Conservation (phyloP, 2,888 invertebrate genomes). For the Rotaria magnacalcarata region DNA sequence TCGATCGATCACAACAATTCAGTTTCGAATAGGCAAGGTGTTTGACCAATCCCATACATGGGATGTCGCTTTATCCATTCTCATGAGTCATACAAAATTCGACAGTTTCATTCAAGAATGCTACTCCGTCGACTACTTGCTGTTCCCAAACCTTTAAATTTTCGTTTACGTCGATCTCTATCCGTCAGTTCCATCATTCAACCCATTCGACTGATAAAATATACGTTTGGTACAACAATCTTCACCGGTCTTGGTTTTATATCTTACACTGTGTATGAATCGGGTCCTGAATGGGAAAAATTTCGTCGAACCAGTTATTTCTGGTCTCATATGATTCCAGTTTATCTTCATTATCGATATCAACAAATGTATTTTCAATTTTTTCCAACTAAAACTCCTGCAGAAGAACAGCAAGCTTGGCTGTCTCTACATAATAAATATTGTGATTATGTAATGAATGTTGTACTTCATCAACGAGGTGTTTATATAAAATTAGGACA, state of each 20-base stretch:
- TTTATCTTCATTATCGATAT: conserved; percentile 30
- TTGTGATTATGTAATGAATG: conserved; percentile 25
- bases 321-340: conserved; percentile 4
- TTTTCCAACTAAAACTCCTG: not conserved
- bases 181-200: not conserved
- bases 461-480: conserved; percentile 14
- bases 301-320: conserved; percentile 31
- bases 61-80: not conserved
- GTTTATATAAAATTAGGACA: conserved; percentile 37
- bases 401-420: not conserved
- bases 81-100: not conserved
- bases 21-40: not conserved
- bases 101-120: not conserved
- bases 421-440: conserved; percentile 2
- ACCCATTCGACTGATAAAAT: not conserved
- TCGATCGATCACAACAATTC: too few relatives aligned
- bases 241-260: not conserved
- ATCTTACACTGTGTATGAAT: not conserved
- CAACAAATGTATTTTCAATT: conserved; percentile 19
- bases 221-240: not conserved
- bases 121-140: not conserved
- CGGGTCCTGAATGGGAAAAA: not conserved
- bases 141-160: not conserved
- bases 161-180: not conserved
- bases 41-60: not conserved